Conservation (phyloP, 2,797 vertebrate species). For the Tolypeutes matacus region DNA sequence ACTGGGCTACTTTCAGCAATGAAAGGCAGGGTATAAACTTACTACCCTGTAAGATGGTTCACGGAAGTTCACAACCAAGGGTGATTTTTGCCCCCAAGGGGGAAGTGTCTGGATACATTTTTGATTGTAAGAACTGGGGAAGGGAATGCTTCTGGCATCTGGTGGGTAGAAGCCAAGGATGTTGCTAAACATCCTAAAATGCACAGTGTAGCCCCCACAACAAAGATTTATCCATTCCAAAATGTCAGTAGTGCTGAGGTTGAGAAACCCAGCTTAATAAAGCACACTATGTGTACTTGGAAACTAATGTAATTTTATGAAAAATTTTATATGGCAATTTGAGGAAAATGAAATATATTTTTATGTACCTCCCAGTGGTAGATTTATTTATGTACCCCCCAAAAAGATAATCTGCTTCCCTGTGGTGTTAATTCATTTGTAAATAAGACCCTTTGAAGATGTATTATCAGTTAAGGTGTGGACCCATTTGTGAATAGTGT, state of each 20-base stretch:
- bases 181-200: not conserved
- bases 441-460: too few relatives aligned
- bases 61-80: not conserved
- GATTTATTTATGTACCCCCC: too few relatives aligned
- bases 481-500: too few relatives aligned
- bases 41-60: not conserved
- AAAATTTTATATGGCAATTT: not conserved
- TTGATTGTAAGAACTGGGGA: not conserved
- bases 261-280: not conserved
- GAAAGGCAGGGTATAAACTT: not conserved
- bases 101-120: not conserved
- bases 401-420: too few relatives aligned
- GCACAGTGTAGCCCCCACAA: not conserved
- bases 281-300: not conserved
- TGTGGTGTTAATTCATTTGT: too few relatives aligned
- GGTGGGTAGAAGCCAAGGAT: not conserved
- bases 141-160: not conserved
- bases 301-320: not conserved
- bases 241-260: not conserved
- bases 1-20: not conserved
- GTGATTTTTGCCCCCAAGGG: not conserved
- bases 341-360: conserved; percentile 40
- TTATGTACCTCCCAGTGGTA: not conserved
- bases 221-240: not conserved
- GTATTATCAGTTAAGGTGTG: too few relatives aligned